Evolutionary conservation across 2,797 vertebrate genomes (phyloP).

Genomic region (Lateolabrax maculatus): DNA sequence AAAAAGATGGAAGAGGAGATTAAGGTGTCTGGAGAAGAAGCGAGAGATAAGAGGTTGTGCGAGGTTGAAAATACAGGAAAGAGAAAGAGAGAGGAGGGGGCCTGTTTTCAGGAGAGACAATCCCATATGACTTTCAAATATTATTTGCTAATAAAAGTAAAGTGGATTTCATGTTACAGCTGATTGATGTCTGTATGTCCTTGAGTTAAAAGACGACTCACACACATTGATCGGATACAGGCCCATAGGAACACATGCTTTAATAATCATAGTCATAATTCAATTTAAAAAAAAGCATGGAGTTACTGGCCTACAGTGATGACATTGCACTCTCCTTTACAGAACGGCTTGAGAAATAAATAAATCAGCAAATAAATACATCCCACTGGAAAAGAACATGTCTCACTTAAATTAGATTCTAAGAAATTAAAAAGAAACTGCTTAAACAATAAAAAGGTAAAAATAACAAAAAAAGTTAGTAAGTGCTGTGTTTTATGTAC

Average conservation of each 20-base stretch:
- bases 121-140: constrained; percentile 40
- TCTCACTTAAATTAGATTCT: constrained; percentile 27
- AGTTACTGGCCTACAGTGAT: constrained; percentile 60
- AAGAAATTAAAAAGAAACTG: constrained; percentile 41
- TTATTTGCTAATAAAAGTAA: constrained; percentile 52
- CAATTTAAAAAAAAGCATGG: constrained; percentile 62
- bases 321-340: constrained; percentile 60
- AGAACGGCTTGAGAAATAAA: constrained; percentile 74
- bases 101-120: background rate
- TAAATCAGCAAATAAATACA: constrained; percentile 78
- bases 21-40: constrained; percentile 35
- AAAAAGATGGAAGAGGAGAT: constrained; percentile 36
- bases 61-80: constrained; percentile 6
- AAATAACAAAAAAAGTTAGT: constrained; percentile 35
- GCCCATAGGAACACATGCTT: constrained; percentile 86
- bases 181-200: constrained; percentile 16
- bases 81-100: background rate
- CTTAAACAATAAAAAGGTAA: constrained; percentile 10
- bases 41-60: background rate
- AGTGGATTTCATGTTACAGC: constrained; percentile 19
- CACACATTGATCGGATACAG: constrained; percentile 67
- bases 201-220: constrained; percentile 44
- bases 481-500: constrained; percentile 76
- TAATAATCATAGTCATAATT: constrained; percentile 73
- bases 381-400: constrained; percentile 49